Base-by-base conservation (phyloP, 2,797 vertebrate genomes). In the Hippocampus kuda region DNA sequence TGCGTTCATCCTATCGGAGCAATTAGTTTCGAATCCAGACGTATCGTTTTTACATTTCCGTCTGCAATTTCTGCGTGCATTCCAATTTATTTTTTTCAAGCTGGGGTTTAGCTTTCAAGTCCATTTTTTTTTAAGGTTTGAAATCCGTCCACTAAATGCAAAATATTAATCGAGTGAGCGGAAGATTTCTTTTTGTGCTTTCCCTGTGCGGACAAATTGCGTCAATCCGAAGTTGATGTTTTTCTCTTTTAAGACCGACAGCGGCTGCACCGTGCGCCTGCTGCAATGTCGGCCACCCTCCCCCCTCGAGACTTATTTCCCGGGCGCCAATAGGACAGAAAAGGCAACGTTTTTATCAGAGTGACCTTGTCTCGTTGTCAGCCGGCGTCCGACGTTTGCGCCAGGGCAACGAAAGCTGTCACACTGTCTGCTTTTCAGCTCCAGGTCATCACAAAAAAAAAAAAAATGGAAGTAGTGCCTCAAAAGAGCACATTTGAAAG, bases 351-450 rank as follows among this genome's bases (percentile, higher is more conserved):
- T 65, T 46, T 48, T 65, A 65, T 48, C 42, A 48, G 42, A 65
- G 63, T 65, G 63, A 46, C 42, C 63, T 48, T 65, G 63, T 65
- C 63, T 48, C 34, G 42, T 64, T 64, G 62, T 26, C 63, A 48
- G 6, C 42, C 24, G 24, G 42, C 42, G n/a, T 24, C 22, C n/a
- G n/a, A 24, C 5, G 38, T 64, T 44, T 42, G 22, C 4, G 12
- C 62, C 62, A 13, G 20, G 62, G 38, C 41, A 12, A 26, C 16
- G n/a, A 26, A 16, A 64, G 62, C 41, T 44, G 62, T 46, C 62
- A 64, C 24, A 44, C 41, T 44, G 62, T 64, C 62, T 22, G 42
- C 42, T 65, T 65, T 46, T 48, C 13, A 9, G 42, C 42, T 46
- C 5, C 18, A 44, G 44, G 48, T 65, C 10, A 65, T 65, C 24